Evolutionary conservation across 2,113 vertebrate species (phyloP), one percentile per base, ranked within the genome.

Genomic region (Eudyptes chrysolophus): DNA sequence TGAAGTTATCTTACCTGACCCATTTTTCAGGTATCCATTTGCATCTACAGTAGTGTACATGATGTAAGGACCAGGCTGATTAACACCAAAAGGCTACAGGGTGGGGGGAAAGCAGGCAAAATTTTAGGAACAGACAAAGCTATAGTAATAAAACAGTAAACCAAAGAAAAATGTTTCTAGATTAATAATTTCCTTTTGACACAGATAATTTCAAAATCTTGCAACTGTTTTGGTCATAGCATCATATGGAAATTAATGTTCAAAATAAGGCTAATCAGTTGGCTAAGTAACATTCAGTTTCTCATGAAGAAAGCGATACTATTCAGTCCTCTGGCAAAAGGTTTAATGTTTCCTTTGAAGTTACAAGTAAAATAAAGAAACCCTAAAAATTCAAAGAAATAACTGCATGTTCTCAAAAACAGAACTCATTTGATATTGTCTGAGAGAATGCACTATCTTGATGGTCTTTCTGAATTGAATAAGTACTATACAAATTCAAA

Each of bases 11-110:
- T 99, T 98, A 99, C 99, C 99, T 96, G 99, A 99, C 36, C 99
- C 99, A 12, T 99, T 99, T 97, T 99, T 99, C 94, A 98, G 98
- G 94, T 99, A 98, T 32, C 99, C 99, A 36, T 99, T 99, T 64
- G 99, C 99, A 97, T 99, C 99, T 78, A 99, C 98, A 6, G 99
- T 99, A 62, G 98, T 99, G 96, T 99, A 99, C 99, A 98, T 99
- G 97, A 99, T 99, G 80, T 99, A 99, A 29, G 99, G 99, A 64
- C 99, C 99, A 20, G 99, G 99, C 89, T 99, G 99, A 94, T 99
- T 99, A 48, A 99, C 99, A 90, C 99, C 99, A 42, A 99, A 99
- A 57, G 99, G 99, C 99, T 99, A 96, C 25, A 95, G 94, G 44
- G 87, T 42, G 8, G 68, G 34, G 74, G 58, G 49, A 54, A 92